Conservation (phyloP, 2,888 invertebrate species). For the Crematogaster levior region DNA sequence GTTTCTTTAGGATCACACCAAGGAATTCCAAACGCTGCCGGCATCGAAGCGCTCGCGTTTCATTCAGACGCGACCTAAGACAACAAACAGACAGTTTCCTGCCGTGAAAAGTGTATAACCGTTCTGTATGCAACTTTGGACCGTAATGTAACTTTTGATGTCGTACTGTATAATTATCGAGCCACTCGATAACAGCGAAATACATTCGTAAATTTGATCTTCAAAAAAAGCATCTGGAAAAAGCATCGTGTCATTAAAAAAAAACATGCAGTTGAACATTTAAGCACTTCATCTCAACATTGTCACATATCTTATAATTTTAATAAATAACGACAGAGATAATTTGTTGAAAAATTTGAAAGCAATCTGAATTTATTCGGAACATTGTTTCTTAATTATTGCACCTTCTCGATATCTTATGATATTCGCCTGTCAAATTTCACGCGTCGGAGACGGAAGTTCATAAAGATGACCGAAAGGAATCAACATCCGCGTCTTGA, state of each 20-base stretch:
- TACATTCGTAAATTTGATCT: neutral
- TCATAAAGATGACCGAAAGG: conserved; percentile 65
- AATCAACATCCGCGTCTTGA: conserved; percentile 59
- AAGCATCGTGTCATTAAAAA: too few relatives aligned
- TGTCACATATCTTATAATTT: neutral
- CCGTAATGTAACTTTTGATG: conserved; percentile 38
- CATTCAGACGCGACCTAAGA: conserved; percentile 80
- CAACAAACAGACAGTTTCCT: conserved; percentile 82
- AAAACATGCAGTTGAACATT: too few relatives aligned
- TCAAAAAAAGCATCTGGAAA: too few relatives aligned
- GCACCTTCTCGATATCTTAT: conserved; percentile 39
- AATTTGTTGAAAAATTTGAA: neutral
- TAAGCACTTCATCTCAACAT: neutral
- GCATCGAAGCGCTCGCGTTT: conserved; percentile 71
- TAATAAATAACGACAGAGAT: neutral
- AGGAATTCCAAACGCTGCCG: conserved; percentile 72
- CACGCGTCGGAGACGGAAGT: conserved; percentile 60
- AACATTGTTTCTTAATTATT: conserved; percentile 58
- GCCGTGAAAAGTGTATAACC: conserved; percentile 65
- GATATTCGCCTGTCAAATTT: conserved; percentile 50
- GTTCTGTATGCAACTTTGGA: neutral
- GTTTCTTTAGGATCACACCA: conserved; percentile 82
- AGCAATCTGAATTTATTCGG: neutral
- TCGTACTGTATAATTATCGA: neutral
- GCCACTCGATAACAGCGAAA: neutral